phyloP scores from a whole-genome alignment of 2,888 invertebrate species.

The Cephalotes varians region DNA sequence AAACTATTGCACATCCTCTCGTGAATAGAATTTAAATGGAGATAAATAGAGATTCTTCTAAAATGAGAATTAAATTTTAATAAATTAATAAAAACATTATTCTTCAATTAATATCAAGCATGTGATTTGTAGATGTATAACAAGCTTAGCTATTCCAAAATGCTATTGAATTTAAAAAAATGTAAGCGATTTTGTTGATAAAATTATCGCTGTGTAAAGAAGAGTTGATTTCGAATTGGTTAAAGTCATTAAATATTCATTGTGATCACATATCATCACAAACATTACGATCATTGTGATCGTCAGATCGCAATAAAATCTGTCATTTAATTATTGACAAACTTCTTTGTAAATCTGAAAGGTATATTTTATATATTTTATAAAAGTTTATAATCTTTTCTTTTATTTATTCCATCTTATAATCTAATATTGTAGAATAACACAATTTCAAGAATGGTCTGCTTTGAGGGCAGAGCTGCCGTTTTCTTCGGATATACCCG shows the following conservation, averaged over 20 bases:
- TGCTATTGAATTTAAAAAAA: neutral
- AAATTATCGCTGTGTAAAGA: neutral
- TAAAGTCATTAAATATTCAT: neutral
- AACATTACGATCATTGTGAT: too few relatives aligned
- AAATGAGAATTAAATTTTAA: neutral
- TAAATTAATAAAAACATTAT: neutral
- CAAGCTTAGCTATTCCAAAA: neutral
- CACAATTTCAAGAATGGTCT: neutral
- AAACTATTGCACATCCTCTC: neutral
- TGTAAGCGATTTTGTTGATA: neutral
- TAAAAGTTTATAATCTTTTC: too few relatives aligned
- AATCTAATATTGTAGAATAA: slow-evolving; percentile 4
- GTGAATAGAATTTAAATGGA: neutral
- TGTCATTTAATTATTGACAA: neutral
- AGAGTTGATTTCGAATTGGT: neutral
- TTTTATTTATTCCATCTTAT: neutral
- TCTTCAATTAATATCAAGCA: neutral
- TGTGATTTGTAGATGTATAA: neutral
- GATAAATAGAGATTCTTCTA: neutral
- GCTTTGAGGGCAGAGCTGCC: too few relatives aligned
- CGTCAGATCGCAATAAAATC: slow-evolving; percentile 8
- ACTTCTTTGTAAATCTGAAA: neutral
- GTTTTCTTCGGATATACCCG: neutral
- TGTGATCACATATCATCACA: too few relatives aligned
- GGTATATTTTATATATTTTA: too few relatives aligned